Conservation (phyloP, 2,797 vertebrate genomes). For the Crenichthys baileyi region DNA sequence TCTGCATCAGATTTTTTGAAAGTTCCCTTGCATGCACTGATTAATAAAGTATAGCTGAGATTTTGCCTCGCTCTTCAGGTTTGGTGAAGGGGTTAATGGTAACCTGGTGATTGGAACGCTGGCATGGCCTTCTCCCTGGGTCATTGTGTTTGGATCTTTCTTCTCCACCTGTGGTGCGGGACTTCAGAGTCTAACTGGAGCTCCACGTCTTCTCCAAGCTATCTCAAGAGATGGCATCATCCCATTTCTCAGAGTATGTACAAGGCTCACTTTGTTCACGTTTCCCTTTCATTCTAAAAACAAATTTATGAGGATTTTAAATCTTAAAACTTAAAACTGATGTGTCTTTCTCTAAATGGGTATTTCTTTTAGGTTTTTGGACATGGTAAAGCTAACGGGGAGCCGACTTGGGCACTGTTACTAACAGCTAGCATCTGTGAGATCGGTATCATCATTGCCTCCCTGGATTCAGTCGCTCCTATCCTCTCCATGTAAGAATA, state of each 20-base stretch:
- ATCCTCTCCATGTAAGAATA: slow-evolving; percentile 95
- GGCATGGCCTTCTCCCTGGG: slow-evolving; percentile 96
- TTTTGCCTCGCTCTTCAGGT: slow-evolving; percentile 75
- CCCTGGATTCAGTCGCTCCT: slow-evolving; percentile 95
- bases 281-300: not conserved
- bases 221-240: slow-evolving; percentile 95
- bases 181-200: slow-evolving; percentile 97
- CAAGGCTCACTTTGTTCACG: not conserved
- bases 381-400: slow-evolving; percentile 95
- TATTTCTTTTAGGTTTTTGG: slow-evolving; percentile 88
- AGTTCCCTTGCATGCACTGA: not conserved
- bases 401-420: slow-evolving; percentile 97
- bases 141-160: slow-evolving; percentile 98
- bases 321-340: too few relatives aligned
- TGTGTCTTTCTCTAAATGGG: not conserved
- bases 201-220: slow-evolving; percentile 95
- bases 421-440: slow-evolving; percentile 96
- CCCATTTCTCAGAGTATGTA: slow-evolving; percentile 89
- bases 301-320: not conserved
- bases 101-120: slow-evolving; percentile 97
- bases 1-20: not conserved
- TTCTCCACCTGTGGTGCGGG: slow-evolving; percentile 97
- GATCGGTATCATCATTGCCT: slow-evolving; percentile 98
- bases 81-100: slow-evolving; percentile 93
- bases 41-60: not conserved